phyloP scores from a whole-genome alignment of 2,113 vertebrate genomes.

The Grammomys dolichurus region DNA sequence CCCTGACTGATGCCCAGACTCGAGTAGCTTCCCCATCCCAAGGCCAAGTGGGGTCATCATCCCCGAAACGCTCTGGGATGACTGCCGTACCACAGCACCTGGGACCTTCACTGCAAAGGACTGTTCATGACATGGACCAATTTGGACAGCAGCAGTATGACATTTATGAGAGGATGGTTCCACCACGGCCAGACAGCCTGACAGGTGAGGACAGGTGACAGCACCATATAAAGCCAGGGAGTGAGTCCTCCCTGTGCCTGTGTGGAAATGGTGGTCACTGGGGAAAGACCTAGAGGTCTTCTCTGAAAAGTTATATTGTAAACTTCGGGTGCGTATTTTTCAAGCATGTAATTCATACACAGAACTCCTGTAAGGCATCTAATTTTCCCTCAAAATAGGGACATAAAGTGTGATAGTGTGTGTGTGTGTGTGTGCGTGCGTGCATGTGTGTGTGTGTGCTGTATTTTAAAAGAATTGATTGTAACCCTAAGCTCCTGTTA shows the following conservation, averaged over 20 bases:
- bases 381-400: not conserved
- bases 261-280: accelerated
- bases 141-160: constrained; percentile 93
- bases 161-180: constrained; percentile 96
- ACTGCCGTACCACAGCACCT: constrained; percentile 95
- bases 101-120: constrained; percentile 92
- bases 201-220: constrained; percentile 89
- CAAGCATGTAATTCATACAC: not conserved
- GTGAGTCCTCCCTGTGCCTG: not conserved
- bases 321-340: not conserved
- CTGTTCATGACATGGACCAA: constrained; percentile 90
- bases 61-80: constrained; percentile 94
- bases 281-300: not conserved
- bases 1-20: constrained; percentile 87
- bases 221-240: not conserved
- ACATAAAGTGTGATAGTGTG: too few species aligned
- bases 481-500: not conserved
- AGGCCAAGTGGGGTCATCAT: constrained; percentile 91
- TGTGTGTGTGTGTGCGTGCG: not conserved
- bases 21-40: constrained; percentile 88
- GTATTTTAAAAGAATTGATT: constrained; percentile 48
- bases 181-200: constrained; percentile 95
- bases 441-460: not conserved
- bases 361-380: not conserved
- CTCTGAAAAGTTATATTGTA: not conserved